These are phyloP conservation scores for Mormoops blainvillei DNA, from an alignment of 2,113 vertebrate species.

Conservation along the genomic window DNA sequence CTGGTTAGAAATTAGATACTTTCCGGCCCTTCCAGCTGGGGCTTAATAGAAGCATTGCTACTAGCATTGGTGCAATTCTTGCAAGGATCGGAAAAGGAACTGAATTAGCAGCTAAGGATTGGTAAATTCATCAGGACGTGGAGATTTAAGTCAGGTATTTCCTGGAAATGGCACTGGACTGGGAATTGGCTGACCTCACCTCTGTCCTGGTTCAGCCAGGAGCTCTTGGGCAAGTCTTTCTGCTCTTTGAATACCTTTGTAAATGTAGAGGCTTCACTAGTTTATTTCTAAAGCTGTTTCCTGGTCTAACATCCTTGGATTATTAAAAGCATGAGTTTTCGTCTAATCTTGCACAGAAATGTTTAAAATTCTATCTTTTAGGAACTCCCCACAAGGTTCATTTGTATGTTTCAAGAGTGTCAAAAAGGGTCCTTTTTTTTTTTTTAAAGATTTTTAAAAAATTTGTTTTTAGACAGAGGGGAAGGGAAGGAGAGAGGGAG, in stretches of 20 bases:
- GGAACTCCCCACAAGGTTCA: background rate
- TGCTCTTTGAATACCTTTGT: background rate
- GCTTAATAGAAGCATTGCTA: background rate
- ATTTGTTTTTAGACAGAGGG: no score
- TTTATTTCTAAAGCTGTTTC: background rate
- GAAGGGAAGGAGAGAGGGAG: no score
- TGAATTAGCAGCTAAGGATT: background rate
- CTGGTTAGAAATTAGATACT: slow-evolving; percentile 44
- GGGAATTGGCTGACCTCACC: background rate
- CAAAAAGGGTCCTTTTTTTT: background rate
- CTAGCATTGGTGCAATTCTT: background rate
- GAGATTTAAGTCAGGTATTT: background rate
- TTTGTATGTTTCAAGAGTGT: background rate
- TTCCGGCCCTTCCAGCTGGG: background rate
- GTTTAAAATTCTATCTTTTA: background rate
- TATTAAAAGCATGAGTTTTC: background rate
- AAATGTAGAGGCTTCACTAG: background rate
- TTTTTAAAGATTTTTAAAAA: no score
- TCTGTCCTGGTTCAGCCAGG: background rate
- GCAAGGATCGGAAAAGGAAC: background rate
- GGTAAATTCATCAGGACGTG: background rate
- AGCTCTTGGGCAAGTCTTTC: background rate
- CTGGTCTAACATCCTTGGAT: background rate
- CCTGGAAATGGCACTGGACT: background rate
- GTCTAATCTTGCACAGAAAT: background rate